A percentile compares a stretch with the other conserved stretches of the same genome.
phyloP scores from a whole-genome alignment of 2,113 vertebrate genomes.

The Meles meles region DNA sequence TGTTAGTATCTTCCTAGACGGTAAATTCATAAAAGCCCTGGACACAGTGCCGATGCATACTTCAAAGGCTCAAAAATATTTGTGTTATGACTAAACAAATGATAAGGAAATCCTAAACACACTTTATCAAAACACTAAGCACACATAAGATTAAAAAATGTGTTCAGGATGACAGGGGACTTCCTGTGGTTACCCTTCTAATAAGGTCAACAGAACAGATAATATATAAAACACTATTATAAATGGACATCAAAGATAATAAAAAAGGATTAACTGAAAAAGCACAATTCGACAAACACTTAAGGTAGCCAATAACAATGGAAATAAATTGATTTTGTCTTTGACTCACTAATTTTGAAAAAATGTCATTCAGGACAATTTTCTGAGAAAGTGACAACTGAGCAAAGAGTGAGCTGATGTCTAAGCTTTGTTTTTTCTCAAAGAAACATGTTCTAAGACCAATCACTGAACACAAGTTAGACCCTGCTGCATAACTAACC shows the following conservation, averaged over 20 bases:
- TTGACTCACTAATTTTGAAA: constrained; percentile 12
- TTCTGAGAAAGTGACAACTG: constrained; percentile 15
- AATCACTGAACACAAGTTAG: background rate
- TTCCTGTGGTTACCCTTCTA: background rate
- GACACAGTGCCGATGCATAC: background rate
- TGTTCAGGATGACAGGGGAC: background rate
- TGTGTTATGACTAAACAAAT: background rate
- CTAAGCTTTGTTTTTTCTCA: background rate
- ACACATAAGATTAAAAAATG: background rate
- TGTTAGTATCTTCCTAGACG: background rate
- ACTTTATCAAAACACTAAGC: background rate
- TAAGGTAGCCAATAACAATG: background rate
- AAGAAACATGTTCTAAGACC: background rate
- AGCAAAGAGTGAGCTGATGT: background rate
- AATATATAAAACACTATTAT: background rate
- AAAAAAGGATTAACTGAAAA: background rate
- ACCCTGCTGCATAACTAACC: background rate
- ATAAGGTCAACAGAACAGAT: background rate
- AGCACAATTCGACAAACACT: background rate
- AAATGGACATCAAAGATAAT: background rate
- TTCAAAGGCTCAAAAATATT: background rate
- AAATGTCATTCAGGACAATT: constrained; percentile 18
- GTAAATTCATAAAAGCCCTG: background rate
- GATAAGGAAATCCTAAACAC: background rate
- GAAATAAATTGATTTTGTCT: background rate